Percentiles rank a stretch among this genome's conserved stretches.
These are phyloP conservation scores for Frankliniella intonsa DNA, from an alignment of 2,888 invertebrate species.

Conservation along the genomic window DNA sequence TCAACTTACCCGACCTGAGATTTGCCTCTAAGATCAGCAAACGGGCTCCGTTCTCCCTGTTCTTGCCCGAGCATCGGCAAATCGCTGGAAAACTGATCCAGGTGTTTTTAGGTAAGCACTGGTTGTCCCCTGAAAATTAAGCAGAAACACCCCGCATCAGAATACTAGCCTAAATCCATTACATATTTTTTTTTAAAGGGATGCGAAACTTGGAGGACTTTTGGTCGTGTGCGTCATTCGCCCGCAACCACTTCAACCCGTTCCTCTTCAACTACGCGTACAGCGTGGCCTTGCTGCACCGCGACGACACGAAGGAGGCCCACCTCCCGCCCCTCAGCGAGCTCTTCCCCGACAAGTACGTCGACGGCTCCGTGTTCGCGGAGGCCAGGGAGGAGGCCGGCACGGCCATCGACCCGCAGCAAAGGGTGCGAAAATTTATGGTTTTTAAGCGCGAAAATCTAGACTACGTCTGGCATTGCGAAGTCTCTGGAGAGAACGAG, in stretches of 20 bases:
- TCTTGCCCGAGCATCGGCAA: constrained; percentile 64
- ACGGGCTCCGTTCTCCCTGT: constrained; percentile 67
- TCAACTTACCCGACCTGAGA: constrained; percentile 59
- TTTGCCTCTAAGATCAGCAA: constrained; percentile 59
- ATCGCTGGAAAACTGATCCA: constrained; percentile 67
- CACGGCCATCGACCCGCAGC: constrained; percentile 44
- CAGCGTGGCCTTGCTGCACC: constrained; percentile 70
- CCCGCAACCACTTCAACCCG: constrained; percentile 71
- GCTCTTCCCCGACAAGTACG: constrained; percentile 75
- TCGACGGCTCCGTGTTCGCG: constrained; percentile 67
- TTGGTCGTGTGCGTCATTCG: constrained; percentile 63
- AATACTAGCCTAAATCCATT: too few relatives aligned
- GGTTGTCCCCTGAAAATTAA: not conserved
- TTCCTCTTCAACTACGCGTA: constrained; percentile 74
- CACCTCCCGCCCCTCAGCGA: constrained; percentile 69
- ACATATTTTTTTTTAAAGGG: constrained; percentile 46
- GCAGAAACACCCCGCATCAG: not conserved
- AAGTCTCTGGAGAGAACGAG: too few relatives aligned
- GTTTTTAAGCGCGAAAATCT: too few relatives aligned
- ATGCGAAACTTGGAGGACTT: constrained; percentile 68
- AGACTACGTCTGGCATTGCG: too few relatives aligned
- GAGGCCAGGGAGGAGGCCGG: constrained; percentile 65
- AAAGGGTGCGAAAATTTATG: not conserved
- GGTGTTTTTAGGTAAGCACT: constrained; percentile 58
- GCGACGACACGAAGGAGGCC: constrained; percentile 64